These are phyloP conservation scores for Pelecanoides urinatrix DNA, from an alignment of 2,113 vertebrate species.

Conservation along the genomic window DNA sequence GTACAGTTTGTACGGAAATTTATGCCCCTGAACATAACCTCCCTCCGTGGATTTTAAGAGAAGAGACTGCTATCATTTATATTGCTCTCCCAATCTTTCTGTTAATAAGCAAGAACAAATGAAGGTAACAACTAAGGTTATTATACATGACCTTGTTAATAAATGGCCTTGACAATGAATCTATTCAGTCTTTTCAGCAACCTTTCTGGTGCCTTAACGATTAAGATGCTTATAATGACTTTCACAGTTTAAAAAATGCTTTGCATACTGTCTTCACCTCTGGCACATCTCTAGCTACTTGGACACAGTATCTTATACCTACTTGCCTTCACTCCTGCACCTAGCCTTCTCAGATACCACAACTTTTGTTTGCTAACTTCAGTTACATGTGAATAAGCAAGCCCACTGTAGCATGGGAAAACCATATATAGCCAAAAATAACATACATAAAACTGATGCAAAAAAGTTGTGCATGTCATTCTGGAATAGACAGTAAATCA, in stretches of 20 bases:
- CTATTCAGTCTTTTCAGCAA: not conserved
- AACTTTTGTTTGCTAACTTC: not conserved
- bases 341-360: not conserved
- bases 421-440: rapidly evolving
- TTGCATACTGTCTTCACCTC: not conserved
- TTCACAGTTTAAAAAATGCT: not conserved
- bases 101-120: not conserved
- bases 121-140: not conserved
- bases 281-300: not conserved
- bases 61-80: not conserved
- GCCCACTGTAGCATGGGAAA: not conserved
- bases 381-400: not conserved
- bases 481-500: not conserved
- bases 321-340: not conserved
- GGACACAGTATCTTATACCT: not conserved
- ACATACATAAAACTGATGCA: not conserved
- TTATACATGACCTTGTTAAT: not conserved
- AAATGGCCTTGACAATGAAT: not conserved
- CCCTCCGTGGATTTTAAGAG: not conserved
- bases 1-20: not conserved
- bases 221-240: not conserved
- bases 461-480: not conserved
- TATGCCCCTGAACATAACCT: not conserved
- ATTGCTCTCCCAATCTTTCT: not conserved
- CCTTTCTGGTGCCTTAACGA: not conserved